Evolutionary conservation across 2,888 invertebrate species (phyloP).

Genomic region (Drosophila paramelanica): DNA sequence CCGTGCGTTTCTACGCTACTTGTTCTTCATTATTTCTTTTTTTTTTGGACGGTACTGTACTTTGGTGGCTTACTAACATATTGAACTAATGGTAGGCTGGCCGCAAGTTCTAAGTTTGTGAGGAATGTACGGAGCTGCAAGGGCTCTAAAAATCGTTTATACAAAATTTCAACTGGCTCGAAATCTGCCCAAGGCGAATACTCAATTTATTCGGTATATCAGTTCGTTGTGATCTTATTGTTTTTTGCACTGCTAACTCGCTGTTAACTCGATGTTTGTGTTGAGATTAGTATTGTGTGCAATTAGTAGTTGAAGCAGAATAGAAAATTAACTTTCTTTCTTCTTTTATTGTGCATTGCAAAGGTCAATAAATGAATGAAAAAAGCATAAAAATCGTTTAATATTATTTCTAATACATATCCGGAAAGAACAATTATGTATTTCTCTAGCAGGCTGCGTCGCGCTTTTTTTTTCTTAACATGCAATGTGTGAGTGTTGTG

Average conservation of each 20-base stretch:
- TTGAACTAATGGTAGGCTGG: conserved; percentile 29
- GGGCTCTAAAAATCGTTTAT: conserved; percentile 23
- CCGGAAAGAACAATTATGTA: conserved; percentile 4
- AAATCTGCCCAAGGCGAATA: conserved; percentile 3
- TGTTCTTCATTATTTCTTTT: conserved; percentile 16
- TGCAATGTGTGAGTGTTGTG: conserved; percentile 49
- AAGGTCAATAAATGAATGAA: conserved; percentile 28
- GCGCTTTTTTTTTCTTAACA: conserved; percentile 29
- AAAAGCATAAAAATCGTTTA: conserved; percentile 17
- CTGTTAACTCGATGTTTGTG: conserved; percentile 32
- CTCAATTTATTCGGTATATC: neutral
- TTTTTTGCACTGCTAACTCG: conserved; percentile 41
- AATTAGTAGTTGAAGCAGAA: conserved; percentile 22
- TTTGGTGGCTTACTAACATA: conserved; percentile 39
- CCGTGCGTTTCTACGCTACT: conserved; percentile 53
- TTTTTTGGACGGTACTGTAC: conserved; percentile 70
- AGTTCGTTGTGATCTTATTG: conserved; percentile 38
- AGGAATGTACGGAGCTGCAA: conserved; percentile 24
- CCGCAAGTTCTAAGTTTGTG: conserved; percentile 6
- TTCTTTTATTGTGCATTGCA: conserved; percentile 33
- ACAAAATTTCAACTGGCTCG: conserved; percentile 14
- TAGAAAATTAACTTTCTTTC: conserved; percentile 11
- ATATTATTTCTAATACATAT: conserved; percentile 8
- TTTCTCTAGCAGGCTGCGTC: conserved; percentile 28
- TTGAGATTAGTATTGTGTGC: conserved; percentile 23